Evolutionary conservation across 2,113 vertebrate species (phyloP).

Genomic region (Calidris pygmaea): DNA sequence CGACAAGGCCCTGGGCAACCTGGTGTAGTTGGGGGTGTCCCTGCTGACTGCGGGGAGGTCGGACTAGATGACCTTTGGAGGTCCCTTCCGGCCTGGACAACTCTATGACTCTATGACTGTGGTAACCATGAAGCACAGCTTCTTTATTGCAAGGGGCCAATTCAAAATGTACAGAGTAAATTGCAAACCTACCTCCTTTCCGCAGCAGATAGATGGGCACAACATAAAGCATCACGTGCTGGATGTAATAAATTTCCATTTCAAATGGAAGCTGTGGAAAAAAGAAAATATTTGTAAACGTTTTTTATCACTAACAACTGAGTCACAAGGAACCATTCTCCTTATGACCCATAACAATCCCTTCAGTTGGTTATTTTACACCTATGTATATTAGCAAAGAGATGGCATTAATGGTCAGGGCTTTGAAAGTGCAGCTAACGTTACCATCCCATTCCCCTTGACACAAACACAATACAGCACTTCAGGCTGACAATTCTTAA

Average conservation of each 20-base stretch:
- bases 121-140: not conserved
- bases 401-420: not conserved
- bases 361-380: not conserved
- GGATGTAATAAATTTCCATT: conserved; percentile 96
- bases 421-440: not conserved
- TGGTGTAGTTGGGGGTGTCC: no score
- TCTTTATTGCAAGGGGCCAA: not conserved
- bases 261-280: conserved; percentile 92
- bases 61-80: no score
- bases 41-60: no score
- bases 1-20: no score
- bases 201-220: conserved; percentile 94
- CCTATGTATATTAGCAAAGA: not conserved
- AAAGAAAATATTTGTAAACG: conserved; percentile 44
- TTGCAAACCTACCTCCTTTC: conserved; percentile 88
- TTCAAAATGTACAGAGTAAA: not conserved
- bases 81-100: no score
- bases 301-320: not conserved
- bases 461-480: not conserved
- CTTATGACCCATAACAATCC: not conserved
- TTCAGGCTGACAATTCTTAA: not conserved
- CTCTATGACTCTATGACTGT: no score
- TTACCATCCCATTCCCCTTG: not conserved
- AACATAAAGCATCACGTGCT: conserved; percentile 95
- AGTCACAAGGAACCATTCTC: not conserved